A percentile compares a stretch with the other conserved stretches of the same genome.
phyloP scores from a whole-genome alignment of 2,113 vertebrate genomes.

The Cinclus mexicanus region DNA sequence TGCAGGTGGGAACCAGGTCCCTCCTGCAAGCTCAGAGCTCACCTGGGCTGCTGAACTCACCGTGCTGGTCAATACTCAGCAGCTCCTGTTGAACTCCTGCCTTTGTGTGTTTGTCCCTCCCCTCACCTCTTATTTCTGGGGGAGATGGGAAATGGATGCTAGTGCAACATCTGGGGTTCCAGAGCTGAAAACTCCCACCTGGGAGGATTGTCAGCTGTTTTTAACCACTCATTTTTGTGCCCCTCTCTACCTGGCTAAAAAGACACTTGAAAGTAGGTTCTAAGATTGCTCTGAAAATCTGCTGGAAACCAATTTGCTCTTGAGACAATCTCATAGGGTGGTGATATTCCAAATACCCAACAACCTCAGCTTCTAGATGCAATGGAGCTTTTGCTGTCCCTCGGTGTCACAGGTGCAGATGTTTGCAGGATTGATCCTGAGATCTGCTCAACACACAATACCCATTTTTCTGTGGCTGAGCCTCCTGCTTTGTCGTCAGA shows the following conservation, averaged over 20 bases:
- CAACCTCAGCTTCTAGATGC: not conserved
- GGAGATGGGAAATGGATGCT: not conserved
- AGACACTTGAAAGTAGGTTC: not conserved
- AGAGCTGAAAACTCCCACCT: not conserved
- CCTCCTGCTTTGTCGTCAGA: not conserved
- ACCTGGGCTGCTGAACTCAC: not conserved
- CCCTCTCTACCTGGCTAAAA: not conserved
- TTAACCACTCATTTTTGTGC: not conserved
- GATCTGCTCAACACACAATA: not conserved
- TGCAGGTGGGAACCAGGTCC: not conserved
- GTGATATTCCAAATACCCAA: not conserved
- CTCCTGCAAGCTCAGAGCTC: not conserved
- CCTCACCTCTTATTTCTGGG: not conserved
- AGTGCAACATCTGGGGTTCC: not conserved
- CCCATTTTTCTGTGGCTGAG: not conserved
- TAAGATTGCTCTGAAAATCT: not conserved
- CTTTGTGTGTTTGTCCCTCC: not conserved
- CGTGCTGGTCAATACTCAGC: rapidly evolving
- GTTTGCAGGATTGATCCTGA: not conserved
- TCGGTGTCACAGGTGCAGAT: not conserved
- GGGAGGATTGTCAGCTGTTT: not conserved
- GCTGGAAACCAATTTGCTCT: not conserved
- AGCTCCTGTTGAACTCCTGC: not conserved
- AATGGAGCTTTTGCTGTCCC: not conserved
- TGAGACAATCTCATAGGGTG: not conserved